Evolutionary conservation across 2,797 vertebrate species (phyloP), one percentile per base, ranked within the genome.

Genomic region (Toxotes lorentzi): DNA sequence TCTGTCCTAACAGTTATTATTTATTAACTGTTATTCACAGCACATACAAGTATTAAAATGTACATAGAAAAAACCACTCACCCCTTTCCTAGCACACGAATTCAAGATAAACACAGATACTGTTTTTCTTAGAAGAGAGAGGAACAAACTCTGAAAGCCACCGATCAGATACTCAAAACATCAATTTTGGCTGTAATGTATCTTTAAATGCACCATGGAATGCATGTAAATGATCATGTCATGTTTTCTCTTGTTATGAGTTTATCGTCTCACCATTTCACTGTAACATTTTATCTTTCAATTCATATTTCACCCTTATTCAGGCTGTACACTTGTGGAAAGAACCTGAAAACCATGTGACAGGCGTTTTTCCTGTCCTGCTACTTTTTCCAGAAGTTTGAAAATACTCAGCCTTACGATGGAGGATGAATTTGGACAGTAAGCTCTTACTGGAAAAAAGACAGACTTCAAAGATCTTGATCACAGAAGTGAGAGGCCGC

Each of bases 401-500:
- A 41, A 57, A 59, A 54, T 60, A 63, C 45, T 79, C 48, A 73
- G 43, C 2, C 10, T 43, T 6, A 35, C 50, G 7, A 14, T 56
- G 65, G 50, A 66, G 54, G 64, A 77, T 67, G 67, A 83, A 84
- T 79, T 50, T 61, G 77, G 63, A 81, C 73, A 41, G 66, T 59
- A 65, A 75, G 66, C 1, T 10, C 30, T 80, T 75, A 70, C 68
- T 83, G 83, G 62, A 86, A 85, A 57, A 69, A 35, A 79, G 38
- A 38, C 73, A 64, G 67, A 88, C 83, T 82, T 91, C 87, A 89
- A 87, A 93, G 79, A 32, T 82, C 79, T 85, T 65, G 32, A 71
- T 85, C 69, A 35, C 63, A 82, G 50, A 64, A 43, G 24, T 23
- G 58, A 34, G 59, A 76, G 43, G 59, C 24, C 9, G 30, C 61